Evolutionary conservation across 2,113 vertebrate genomes (phyloP), one percentile per base, ranked within the genome.

Genomic region (Meriones unguiculatus): DNA sequence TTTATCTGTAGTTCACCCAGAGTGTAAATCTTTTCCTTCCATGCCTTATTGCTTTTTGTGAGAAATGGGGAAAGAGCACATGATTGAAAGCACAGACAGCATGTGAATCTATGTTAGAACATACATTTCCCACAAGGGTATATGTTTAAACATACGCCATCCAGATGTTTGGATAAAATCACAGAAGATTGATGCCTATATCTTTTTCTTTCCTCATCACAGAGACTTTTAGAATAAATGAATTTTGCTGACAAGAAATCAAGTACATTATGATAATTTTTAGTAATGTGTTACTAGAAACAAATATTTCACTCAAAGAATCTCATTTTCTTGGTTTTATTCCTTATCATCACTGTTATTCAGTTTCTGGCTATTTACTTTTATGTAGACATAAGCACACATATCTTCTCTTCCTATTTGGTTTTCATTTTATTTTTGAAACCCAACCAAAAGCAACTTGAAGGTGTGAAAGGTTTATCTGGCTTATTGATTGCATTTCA

Each of bases 31-130:
- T 7, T 6, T 72, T 75, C 32, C 0, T 3, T 97, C 84, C 84
- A 38, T 30, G 52, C 13, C 54, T 85, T 87, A 52, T 24, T 32
- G 6, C 0, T 86, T 1, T 62, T 81, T 77, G 41, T 1, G 7
- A 3, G 10, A 24, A 50, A 0, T 4, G 0, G 0, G 1, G 72
- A 57, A 77, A 10, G 28, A 41, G 32, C 0, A 5, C 15, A 13
- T 91, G 4, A 5, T 57, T 4, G 65, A 59, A 54, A 30, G 25
- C 67, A 62, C 0, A 89, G 17, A 70, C 38, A 32, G 87, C 25
- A 75, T 46, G 25, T 3, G 28, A 75, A 90, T 87, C 77, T 62
- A 50, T 52, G 20, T 46, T 52, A 24, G 1, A 88, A 41, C 35
- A 28, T 57, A 77, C 4, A 87, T 86, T 93, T 96, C 20, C 28